Conservation (phyloP, 1,140 invertebrate species). For the Euwallacea similis region DNA sequence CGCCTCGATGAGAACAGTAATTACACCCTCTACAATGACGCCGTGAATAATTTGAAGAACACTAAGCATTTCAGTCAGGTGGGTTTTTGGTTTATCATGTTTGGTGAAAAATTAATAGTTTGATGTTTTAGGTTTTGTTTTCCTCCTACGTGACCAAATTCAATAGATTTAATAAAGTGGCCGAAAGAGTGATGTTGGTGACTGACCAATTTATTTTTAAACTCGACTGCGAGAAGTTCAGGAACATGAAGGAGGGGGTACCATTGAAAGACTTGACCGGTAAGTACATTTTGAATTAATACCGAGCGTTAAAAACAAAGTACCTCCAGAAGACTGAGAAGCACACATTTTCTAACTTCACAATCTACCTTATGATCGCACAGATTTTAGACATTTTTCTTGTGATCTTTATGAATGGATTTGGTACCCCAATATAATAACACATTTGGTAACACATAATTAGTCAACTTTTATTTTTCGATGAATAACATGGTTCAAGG, state of each 20-base stretch:
- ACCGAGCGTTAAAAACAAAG: too few species aligned
- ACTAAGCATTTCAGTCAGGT: constrained; percentile 69
- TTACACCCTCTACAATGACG: constrained; percentile 68
- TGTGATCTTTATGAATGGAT: too few species aligned
- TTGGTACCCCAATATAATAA: too few species aligned
- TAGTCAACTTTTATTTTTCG: too few species aligned
- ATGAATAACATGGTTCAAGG: too few species aligned
- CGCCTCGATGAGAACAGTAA: constrained; percentile 76
- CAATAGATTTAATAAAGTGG: constrained; percentile 81
- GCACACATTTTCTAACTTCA: too few species aligned
- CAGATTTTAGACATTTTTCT: neutral
- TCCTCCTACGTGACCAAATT: constrained; percentile 66
- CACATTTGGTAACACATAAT: too few species aligned
- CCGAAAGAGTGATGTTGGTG: constrained; percentile 84
- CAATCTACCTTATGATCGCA: too few species aligned
- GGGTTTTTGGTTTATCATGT: neutral
- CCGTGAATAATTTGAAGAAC: constrained; percentile 70
- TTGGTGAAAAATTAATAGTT: neutral
- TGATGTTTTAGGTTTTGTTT: constrained; percentile 57
- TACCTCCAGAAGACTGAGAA: too few species aligned
- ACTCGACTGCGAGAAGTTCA: constrained; percentile 84
- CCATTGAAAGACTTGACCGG: constrained; percentile 65
- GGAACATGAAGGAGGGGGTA: constrained; percentile 78
- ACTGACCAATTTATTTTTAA: constrained; percentile 90
- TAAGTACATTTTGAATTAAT: constrained; percentile 48